phyloP scores from a whole-genome alignment of 2,888 invertebrate genomes.

The Pemphredon lugubris region DNA sequence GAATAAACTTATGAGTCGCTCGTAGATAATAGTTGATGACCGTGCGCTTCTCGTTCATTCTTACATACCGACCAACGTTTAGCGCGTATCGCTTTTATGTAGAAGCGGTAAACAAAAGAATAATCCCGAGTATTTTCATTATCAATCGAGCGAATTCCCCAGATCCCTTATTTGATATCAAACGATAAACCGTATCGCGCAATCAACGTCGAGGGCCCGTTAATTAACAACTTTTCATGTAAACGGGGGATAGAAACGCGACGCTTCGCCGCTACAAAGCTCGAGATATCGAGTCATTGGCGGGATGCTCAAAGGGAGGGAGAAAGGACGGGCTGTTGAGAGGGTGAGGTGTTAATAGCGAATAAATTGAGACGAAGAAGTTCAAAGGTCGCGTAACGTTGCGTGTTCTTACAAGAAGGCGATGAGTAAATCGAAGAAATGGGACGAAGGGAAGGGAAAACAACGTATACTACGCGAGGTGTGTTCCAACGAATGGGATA shows the following conservation, averaged over 20 bases:
- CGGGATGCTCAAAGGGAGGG: neutral
- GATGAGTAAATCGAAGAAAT: conserved; percentile 43
- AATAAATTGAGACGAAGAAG: conserved; percentile 44
- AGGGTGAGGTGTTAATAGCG: conserved; percentile 50
- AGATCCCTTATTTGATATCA: no score
- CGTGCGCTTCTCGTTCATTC: no score
- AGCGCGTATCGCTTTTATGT: no score
- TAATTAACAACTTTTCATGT: conserved; percentile 35
- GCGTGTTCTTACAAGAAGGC: conserved; percentile 44
- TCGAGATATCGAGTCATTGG: conserved; percentile 13
- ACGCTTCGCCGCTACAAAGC: conserved; percentile 7
- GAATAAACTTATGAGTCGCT: no score
- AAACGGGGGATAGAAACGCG: conserved; percentile 22
- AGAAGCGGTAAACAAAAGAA: no score
- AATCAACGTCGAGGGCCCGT: conserved; percentile 1
- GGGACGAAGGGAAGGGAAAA: conserved; percentile 12
- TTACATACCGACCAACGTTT: no score
- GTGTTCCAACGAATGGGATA: conserved; percentile 51
- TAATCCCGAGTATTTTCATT: no score
- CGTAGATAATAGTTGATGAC: no score
- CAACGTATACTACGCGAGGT: conserved; percentile 29
- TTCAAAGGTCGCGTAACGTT: conserved; percentile 43
- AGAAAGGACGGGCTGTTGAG: no score
- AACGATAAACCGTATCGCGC: neutral
- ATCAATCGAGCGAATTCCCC: no score